A percentile compares a stretch with the other conserved stretches of the same genome.
Conservation (phyloP, 1,140 invertebrate genomes). For the Drosophila punjabiensis region DNA sequence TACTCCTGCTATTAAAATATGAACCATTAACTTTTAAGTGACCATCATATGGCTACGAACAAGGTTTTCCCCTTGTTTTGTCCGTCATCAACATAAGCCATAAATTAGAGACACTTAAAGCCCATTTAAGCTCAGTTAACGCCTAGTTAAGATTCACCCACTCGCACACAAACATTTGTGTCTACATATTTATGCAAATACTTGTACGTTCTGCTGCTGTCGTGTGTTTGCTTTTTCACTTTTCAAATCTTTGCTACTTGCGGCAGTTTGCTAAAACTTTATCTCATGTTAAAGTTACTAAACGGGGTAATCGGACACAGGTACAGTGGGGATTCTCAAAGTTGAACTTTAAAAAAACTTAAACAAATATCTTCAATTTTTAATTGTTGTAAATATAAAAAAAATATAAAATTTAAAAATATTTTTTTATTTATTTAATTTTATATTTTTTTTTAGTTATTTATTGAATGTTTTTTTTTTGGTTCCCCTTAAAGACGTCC, state of each 20-base stretch:
- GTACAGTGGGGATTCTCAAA: conserved; percentile 15
- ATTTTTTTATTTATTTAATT: no score
- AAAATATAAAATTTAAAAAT: no score
- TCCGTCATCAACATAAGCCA: conserved; percentile 44
- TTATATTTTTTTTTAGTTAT: no score
- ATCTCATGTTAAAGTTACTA: conserved; percentile 32
- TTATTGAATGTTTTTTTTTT: no score
- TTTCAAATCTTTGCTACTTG: conserved; percentile 58
- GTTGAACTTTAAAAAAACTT: not conserved
- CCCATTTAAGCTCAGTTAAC: conserved; percentile 65
- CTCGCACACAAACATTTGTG: conserved; percentile 5
- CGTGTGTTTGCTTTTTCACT: conserved; percentile 51
- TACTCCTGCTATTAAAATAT: not conserved
- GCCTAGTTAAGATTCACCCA: conserved; percentile 55
- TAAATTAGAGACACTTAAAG: conserved; percentile 61
- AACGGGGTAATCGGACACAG: conserved; percentile 43
- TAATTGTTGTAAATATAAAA: no score
- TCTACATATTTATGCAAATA: conserved; percentile 13
- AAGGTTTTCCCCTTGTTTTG: conserved; percentile 16
- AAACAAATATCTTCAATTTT: no score
- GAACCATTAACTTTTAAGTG: conserved; percentile 15
- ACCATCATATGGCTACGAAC: not conserved
- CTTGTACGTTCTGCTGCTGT: not conserved
- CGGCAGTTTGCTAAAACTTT: conserved; percentile 64
- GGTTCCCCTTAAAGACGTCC: not conserved